Conservation (phyloP, 2,113 vertebrate species). For the Bothrops jararaca region DNA sequence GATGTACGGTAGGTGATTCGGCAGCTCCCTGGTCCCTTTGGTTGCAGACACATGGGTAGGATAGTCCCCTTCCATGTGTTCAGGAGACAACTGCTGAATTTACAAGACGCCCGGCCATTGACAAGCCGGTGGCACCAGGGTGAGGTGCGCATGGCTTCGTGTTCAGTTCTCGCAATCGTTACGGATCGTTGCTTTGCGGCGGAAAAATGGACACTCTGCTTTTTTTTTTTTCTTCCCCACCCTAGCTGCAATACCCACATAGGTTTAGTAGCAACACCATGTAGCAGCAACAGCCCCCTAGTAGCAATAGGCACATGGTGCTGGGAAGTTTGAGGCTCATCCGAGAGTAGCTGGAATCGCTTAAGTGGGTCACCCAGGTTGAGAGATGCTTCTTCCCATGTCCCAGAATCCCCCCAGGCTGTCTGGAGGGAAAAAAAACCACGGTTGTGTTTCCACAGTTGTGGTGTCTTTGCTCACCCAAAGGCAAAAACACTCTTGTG, state of each 20-base stretch:
- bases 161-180: not conserved
- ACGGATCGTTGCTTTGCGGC: not conserved
- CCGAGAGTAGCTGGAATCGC: not conserved
- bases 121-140: not conserved
- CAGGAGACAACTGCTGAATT: not conserved
- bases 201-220: not conserved
- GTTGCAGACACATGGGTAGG: not conserved
- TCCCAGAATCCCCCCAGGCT: not conserved
- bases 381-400: not conserved
- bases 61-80: not conserved
- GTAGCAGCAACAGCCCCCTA: not conserved
- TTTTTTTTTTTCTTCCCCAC: not conserved
- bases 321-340: not conserved
- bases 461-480: not conserved
- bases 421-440: not conserved
- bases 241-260: not conserved
- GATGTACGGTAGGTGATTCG: not conserved
- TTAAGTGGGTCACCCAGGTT: fast-evolving
- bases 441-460: not conserved
- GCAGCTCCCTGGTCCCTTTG: not conserved
- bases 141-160: too few species aligned
- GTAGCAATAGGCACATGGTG: not conserved
- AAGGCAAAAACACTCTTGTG: not conserved
- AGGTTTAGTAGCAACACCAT: not conserved
- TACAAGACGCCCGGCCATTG: fast-evolving